Evolutionary conservation across 1,140 invertebrate genomes (phyloP).

Genomic region (Drosophila saltans): DNA sequence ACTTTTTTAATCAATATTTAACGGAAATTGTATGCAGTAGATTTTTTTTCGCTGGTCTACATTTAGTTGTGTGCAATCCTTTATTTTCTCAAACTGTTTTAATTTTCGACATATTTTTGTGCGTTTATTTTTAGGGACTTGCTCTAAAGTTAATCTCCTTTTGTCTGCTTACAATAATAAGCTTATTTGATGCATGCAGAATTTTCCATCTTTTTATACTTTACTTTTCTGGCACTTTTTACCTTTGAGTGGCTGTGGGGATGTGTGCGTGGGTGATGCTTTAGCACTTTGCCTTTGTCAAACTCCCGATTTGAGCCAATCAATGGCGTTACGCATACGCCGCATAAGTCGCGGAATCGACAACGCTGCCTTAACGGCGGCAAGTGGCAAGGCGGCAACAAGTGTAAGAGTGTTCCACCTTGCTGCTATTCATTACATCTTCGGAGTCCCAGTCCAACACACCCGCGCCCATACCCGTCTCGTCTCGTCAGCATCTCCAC

Average conservation of each 20-base stretch:
- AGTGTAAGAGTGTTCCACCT: constrained; percentile 57
- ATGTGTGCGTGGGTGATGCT: background rate
- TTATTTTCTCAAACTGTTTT: no score
- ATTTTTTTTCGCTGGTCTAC: no score
- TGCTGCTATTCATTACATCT: constrained; percentile 58
- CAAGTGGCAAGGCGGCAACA: constrained; percentile 46
- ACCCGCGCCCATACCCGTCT: background rate
- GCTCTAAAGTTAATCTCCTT: constrained; percentile 35
- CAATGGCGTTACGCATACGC: constrained; percentile 74
- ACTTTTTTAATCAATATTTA: no score
- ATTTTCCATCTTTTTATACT: background rate
- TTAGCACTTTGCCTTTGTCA: constrained; percentile 23
- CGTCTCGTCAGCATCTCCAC: background rate
- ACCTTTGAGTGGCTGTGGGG: no score
- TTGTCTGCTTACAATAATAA: constrained; percentile 63
- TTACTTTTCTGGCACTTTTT: constrained; percentile 1
- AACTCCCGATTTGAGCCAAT: constrained; percentile 60
- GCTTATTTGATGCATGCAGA: constrained; percentile 45
- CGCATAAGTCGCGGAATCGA: constrained; percentile 57
- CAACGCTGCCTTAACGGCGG: constrained; percentile 16
- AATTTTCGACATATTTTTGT: no score
- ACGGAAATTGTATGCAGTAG: no score
- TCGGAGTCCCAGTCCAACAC: background rate
- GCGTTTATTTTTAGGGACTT: background rate
- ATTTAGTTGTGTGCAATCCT: no score